Evolutionary conservation across 2,888 invertebrate genomes (phyloP), one percentile per base, ranked within the genome.

Genomic region (Sarcophaga subvicina): DNA sequence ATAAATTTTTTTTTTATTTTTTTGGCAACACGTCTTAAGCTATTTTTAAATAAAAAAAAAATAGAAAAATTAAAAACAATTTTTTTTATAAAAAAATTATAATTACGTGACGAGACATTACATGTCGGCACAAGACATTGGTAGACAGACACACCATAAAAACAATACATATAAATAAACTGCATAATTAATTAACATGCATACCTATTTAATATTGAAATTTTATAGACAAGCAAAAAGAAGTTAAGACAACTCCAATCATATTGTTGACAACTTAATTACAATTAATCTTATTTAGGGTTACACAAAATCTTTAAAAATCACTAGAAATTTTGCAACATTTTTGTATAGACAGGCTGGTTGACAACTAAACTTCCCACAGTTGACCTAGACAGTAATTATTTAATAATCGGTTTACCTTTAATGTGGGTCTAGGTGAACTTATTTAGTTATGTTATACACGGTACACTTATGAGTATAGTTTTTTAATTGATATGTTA

Each of bases 51-150:
- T 71, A 67, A 83, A 78, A 62, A 75, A 37, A 78, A 81, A 81
- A 70, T 37, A 37, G 37, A 37, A 37, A 37, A 37, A 37, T 37
- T 37, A 37, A 37, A 37, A 37, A 81, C 72, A 77, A 54, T 10
- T 54, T 54, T 49, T 49, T 49, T 25, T 20, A 47, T 14, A 10
- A 37, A 67, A 59, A 70, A 71, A 64, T 47, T 75, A 76, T 71
- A 63, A 76, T 54, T 82, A 84, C 84, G 87, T 87, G 87, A 82
- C 81, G 22, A 84, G 81, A 72, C 81, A 79, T 72, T 79, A 45
- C 5, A 14, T 17, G n/a, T 10, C 20, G 62, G 8, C 49, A 75
- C n/a, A 78, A 78, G 49, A 66, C 73, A 73, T 69, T 66, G 49
- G 17, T 20, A 63, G 63, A 0, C 14, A 71, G n/a, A 37, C 17